Evolutionary conservation across 2,113 vertebrate species (phyloP), one percentile per base, ranked within the genome.

Genomic region (Urocynchramus pylzowi): DNA sequence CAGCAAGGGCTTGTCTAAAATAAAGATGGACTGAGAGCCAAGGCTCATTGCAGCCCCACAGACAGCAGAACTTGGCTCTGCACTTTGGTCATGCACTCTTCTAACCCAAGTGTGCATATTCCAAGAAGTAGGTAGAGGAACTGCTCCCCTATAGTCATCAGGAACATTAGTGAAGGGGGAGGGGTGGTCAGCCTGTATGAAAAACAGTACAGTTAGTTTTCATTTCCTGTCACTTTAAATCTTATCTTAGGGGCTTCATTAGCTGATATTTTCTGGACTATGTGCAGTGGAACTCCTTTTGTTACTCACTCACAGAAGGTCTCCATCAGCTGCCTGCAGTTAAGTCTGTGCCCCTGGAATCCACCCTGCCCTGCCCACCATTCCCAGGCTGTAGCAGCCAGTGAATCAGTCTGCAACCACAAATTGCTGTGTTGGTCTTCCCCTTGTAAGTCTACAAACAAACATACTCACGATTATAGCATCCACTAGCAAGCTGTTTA

Each of bases 161-260:
- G 1, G 5, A 70, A 50, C 54, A 59, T 31, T 69, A 57, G 54
- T 18, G 4, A 86, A 84, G 61, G 70, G 67, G 50, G 60, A 82
- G 70, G 70, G 79, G 56, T 30, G 50, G 93, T 75, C 90, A 97
- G 87, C 22, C 30, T 68, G 42, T 49, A 90, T 80, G 63, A 87
- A 81, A 89, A 97, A 24, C 75, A 90, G 35, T 73, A 33, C 84
- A 96, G 68, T 60, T 57, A 88, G 67, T 94, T 94, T 84, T 96
- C 73, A 87, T 75, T 96, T 97, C 95, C 90, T 76, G 81, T 78
- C 41, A 16, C 57, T 91, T 97, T 96, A 92, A 91, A 82, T 94
- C 85, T 92, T 71, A 78, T 91, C 89, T 91, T 93, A 60, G 37
- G 84, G 90, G 68, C 67, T 88, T 90, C 53, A 39, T 71, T 68